Base-by-base conservation (phyloP, 2,797 vertebrate species). In the Falco peregrinus region DNA sequence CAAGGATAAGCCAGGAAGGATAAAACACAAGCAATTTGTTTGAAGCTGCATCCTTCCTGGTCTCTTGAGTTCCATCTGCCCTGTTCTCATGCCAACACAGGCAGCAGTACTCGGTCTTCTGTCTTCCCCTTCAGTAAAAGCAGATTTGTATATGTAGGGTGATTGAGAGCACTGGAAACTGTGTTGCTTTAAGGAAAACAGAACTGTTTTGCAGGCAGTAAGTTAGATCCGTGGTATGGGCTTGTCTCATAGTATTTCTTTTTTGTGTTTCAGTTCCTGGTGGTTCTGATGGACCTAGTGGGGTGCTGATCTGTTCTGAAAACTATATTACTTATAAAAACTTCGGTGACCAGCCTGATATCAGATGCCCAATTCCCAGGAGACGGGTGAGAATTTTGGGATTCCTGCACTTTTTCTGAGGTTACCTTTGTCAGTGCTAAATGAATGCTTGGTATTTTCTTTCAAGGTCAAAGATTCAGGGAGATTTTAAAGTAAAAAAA, bases 271-370 rank as follows among this genome's bases (percentile, higher is more conserved):
- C 93, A 99, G 99, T 99, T 95, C 99, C 99, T 28, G 99, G 99
- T 80, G 99, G 99, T 57, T 99, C 99, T 10, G 99, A 99, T 89
- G 99, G 99, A 14, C 99, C 99, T 54, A 99, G 99, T 0, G 99
- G 99, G 41, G 99, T 99, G 53, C 98, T 99, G 73, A 99, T 99
- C 94, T 99, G 99, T 96, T 99, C 99, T 22, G 99, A 99, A 97
- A 99, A 99, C 95, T 99, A 99, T 71, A 99, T 99, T 95, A 99
- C 99, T 12, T 99, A 99, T 73, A 99, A 99, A 97, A 99, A 99
- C 85, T 99, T 99, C 17, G 99, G 99, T 86, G 99, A 99, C 97
- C 99, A 99, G 96, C 99, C 99, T 10, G 99, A 99, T 96, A 99
- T 99, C 92, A 99, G 99, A 69, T 99, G 99, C 95, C 99, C 99